These are phyloP conservation scores for Paramisgurnus dabryanus DNA, from an alignment of 2,113 vertebrate species.

Conservation along the genomic window DNA sequence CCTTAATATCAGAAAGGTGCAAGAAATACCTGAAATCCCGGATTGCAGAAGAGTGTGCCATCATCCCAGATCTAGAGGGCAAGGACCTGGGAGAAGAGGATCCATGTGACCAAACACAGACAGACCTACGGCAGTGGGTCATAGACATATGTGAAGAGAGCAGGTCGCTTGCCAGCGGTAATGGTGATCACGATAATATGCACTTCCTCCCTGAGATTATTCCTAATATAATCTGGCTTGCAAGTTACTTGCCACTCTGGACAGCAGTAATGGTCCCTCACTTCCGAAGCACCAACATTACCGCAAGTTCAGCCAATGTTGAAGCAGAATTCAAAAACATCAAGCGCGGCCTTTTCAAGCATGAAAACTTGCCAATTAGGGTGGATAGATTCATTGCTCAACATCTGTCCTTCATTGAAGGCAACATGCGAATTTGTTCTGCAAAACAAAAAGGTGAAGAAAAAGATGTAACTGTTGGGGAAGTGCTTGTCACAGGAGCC, in stretches of 20 bases:
- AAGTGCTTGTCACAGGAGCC: neutral
- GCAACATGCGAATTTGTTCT: constrained; percentile 39
- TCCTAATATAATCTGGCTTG: neutral
- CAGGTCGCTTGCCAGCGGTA: neutral
- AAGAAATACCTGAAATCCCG: no score
- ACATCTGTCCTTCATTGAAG: constrained; percentile 27
- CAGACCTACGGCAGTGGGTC: neutral
- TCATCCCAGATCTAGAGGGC: neutral
- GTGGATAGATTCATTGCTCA: constrained; percentile 14
- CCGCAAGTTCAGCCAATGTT: neutral
- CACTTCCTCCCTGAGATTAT: neutral
- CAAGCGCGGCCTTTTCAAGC: neutral
- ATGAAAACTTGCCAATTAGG: neutral
- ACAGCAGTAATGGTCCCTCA: constrained; percentile 9
- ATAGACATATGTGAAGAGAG: constrained; percentile 12
- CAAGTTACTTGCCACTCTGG: neutral
- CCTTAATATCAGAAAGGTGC: no score
- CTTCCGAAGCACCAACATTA: neutral
- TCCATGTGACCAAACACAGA: neutral
- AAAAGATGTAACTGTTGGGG: neutral
- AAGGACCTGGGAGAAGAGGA: no score
- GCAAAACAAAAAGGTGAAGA: constrained; percentile 3
- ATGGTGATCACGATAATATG: neutral
- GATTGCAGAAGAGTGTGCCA: neutral
- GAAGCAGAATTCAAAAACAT: constrained; percentile 3